Evolutionary conservation across 1,140 invertebrate genomes (phyloP), one percentile per base, ranked within the genome.

Genomic region (Rhopalosiphum padi): DNA sequence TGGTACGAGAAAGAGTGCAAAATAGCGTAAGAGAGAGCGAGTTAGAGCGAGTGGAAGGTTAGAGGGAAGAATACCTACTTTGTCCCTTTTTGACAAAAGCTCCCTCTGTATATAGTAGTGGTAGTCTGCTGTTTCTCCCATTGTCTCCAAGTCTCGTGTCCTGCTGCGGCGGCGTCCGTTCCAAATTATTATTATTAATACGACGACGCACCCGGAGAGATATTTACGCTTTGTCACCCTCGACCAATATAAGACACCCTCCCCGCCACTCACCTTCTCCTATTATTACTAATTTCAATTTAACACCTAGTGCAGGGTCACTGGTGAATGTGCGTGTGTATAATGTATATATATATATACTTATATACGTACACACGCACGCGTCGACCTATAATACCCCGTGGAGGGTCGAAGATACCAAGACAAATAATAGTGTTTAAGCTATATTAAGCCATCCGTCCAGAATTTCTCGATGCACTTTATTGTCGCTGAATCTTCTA

Each of bases 11-110:
- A 95, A 88, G 87, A 88, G 87, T 51, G 46, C 18, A 48, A 88
- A 53, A 37, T 48, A 53, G 30, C n/a, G 23, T 23, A 51, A 18
- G 25, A 30, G 37, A 30, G 41, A 95, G 95, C 91, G 96, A 91
- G n/a, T 35, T n/a, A 91, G 90, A 82, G 68, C 11, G 51, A 41
- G 89, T 51, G 41, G 89, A 41, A 68, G 37, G 89, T 43, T 25
- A 30, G 25, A 90, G 35, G 53, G 89, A 60, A 68, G 89, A 82
- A 91, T 48, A 91, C 90, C 90, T 91, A 91, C 90, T 91, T 91
- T 91, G 90, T 91, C 90, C 90, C 90, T 91, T 93, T 93, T 93
- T 86, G 91, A 85, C 91, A 93, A 93, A 93, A 93, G 82, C 46
- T 83, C 77, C 48, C 91, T 83, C 68, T 41, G 43, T 83, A 85